Conservation (phyloP, 92 coral and sea anemone genomes). For the Epizoanthus stellaris region DNA sequence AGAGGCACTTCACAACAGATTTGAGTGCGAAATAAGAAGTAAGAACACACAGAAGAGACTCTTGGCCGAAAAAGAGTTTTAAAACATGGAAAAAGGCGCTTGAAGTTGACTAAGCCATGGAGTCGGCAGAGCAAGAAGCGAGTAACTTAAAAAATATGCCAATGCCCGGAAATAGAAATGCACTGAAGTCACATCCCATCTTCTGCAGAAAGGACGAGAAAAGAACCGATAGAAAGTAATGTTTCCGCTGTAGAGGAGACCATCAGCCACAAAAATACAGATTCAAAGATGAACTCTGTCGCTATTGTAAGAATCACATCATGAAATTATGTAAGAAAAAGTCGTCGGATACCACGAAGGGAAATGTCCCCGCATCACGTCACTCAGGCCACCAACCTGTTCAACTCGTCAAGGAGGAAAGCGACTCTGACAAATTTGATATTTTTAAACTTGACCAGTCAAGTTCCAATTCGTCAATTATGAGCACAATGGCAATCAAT, state of each 20-base stretch:
- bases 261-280: constrained; percentile 11
- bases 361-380: neutral
- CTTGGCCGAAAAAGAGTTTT: constrained; percentile 20
- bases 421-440: no score
- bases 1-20: constrained; percentile 17
- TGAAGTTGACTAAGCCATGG: constrained; percentile 20
- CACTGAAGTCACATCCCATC: neutral
- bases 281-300: constrained; percentile 23
- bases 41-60: neutral
- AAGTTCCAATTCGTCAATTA: constrained; percentile 13
- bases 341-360: no score
- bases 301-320: constrained; percentile 15
- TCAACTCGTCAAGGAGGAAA: no score
- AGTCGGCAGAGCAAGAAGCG: constrained; percentile 6
- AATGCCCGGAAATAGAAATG: no score
- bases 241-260: neutral
- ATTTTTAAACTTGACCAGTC: no score
- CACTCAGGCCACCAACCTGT: no score
- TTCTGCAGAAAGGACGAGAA: neutral
- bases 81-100: constrained; percentile 12
- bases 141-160: constrained; percentile 7
- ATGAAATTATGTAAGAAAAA: no score
- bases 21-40: constrained; percentile 19
- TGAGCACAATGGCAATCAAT: constrained; percentile 10
- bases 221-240: neutral